Percentiles rank a stretch among this genome's conserved stretches.
Evolutionary conservation across 2,113 vertebrate genomes (phyloP).

Genomic region (Pterocles orientalis): DNA sequence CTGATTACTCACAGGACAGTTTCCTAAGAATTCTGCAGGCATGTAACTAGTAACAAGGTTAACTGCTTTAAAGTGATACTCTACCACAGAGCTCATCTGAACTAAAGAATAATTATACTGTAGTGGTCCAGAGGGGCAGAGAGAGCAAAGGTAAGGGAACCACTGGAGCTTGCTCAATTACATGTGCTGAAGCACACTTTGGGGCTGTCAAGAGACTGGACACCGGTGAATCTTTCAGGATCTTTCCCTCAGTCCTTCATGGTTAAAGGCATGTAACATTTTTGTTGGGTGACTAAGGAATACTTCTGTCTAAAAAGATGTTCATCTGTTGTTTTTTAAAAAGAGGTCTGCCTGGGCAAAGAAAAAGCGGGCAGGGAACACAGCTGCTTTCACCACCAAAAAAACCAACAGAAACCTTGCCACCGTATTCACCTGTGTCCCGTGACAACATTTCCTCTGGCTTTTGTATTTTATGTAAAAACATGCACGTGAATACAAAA

Average conservation of each 20-base stretch:
- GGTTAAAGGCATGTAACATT: background rate
- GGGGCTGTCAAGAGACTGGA: background rate
- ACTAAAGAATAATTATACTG: background rate
- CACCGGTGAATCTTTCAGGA: background rate
- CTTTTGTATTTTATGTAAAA: background rate
- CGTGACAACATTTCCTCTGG: background rate
- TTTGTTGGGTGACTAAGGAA: background rate
- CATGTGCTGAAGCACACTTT: background rate
- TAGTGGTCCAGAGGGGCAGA: background rate
- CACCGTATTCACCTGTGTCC: background rate
- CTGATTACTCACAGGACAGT: background rate
- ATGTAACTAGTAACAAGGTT: slow-evolving; percentile 30
- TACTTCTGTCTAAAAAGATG: background rate
- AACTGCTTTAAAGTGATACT: slow-evolving; percentile 25
- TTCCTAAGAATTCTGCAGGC: slow-evolving; percentile 23
- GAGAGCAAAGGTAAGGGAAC: background rate
- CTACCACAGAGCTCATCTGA: background rate
- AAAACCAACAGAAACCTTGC: background rate
- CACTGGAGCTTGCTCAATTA: background rate
- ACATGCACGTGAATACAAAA: background rate
- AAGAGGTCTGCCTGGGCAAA: background rate
- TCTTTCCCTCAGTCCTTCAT: background rate
- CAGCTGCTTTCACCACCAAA: background rate
- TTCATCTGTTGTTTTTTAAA: background rate
- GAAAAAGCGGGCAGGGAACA: background rate